A percentile compares a stretch with the other conserved stretches of the same genome.
phyloP scores from a whole-genome alignment of 2,888 invertebrate species.

The Cinara cedri region DNA sequence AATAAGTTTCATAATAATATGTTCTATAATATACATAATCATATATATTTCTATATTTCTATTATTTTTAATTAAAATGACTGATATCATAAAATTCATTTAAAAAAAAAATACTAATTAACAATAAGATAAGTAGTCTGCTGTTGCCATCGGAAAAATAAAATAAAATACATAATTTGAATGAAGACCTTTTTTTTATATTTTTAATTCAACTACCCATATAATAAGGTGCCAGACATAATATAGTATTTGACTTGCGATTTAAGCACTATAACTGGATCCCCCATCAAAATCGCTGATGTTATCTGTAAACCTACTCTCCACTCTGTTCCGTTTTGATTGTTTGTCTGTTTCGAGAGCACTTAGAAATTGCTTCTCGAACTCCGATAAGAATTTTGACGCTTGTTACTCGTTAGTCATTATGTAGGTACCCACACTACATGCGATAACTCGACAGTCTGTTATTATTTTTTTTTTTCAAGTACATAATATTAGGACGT shows the following conservation, averaged over 20 bases:
- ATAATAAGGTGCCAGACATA: background rate
- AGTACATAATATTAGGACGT: background rate
- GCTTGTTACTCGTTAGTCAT: slow-evolving; percentile 44
- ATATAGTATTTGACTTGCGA: slow-evolving; percentile 32
- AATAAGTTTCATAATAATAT: no score
- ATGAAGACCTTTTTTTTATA: no score
- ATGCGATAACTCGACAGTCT: background rate
- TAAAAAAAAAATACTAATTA: no score
- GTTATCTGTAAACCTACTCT: slow-evolving; percentile 15
- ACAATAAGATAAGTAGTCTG: no score
- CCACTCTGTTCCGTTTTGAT: slow-evolving; percentile 16
- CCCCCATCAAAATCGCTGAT: slow-evolving; percentile 38
- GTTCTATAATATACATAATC: no score
- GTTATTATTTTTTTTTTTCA: slow-evolving; percentile 6
- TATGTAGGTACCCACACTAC: background rate
- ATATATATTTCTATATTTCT: no score
- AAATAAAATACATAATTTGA: no score
- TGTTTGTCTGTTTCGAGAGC: slow-evolving; percentile 37
- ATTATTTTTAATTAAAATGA: no score
- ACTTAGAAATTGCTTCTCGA: slow-evolving; percentile 30
- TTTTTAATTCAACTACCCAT: no score
- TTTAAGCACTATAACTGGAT: slow-evolving; percentile 7
- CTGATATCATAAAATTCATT: no score
- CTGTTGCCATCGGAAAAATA: no score
- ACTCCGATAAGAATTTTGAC: slow-evolving; percentile 34